Evolutionary conservation across 2,888 invertebrate species (phyloP).

Genomic region (Aporophyla lueneburgensis): DNA sequence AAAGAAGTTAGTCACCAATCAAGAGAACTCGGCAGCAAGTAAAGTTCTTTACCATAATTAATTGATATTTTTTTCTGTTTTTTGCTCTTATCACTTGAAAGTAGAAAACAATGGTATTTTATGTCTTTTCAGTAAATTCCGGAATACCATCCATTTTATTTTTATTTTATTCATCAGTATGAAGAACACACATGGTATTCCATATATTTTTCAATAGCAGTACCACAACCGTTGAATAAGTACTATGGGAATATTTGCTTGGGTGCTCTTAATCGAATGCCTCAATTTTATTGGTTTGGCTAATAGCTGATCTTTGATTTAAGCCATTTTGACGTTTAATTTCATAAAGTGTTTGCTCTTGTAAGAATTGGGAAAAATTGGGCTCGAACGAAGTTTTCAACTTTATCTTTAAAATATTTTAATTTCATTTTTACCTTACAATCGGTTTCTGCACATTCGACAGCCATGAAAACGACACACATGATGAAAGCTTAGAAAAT

Average conservation of each 20-base stretch:
- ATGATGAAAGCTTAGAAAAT: no score
- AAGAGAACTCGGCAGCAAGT: not conserved
- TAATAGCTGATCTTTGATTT: not conserved
- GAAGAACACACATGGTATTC: not conserved
- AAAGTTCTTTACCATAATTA: not conserved
- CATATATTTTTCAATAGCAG: not conserved
- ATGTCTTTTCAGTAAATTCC: not conserved
- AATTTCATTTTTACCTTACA: no score
- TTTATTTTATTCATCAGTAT: not conserved
- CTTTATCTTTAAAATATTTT: no score
- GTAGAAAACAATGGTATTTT: not conserved
- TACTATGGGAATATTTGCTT: not conserved
- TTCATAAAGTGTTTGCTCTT: not conserved
- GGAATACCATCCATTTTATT: not conserved
- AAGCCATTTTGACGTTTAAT: not conserved
- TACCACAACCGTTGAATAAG: not conserved
- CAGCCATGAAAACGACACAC: no score
- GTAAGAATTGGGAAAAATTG: no score
- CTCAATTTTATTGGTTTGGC: not conserved
- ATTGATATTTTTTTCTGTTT: not conserved
- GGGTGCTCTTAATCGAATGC: no score
- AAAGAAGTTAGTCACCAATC: constrained; percentile 52
- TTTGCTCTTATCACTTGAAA: no score
- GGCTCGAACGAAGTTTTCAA: no score
- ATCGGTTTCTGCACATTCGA: no score